Percentiles rank a stretch among this genome's conserved stretches.
These are phyloP conservation scores for Coenobita brevimanus DNA, from an alignment of 1,140 invertebrate species.

Conservation along the genomic window DNA sequence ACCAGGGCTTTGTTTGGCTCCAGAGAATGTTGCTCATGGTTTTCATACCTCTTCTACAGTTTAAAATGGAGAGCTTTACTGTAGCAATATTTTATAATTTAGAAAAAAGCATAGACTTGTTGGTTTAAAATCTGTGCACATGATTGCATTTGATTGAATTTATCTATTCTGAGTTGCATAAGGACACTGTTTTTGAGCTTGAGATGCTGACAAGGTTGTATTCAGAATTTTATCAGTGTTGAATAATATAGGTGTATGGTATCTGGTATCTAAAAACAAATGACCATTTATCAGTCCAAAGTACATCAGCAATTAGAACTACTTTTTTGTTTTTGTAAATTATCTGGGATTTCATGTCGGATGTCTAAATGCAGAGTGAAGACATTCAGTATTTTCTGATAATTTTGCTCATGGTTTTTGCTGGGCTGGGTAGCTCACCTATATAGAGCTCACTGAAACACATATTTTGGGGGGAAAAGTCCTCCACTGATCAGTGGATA, in stretches of 20 bases:
- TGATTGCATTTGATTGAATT: no score
- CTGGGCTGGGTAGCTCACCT: conserved; percentile 57
- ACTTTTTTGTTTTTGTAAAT: background rate
- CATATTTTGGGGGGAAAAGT: conserved; percentile 49
- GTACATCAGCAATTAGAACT: background rate
- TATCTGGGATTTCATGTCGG: background rate
- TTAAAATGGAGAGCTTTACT: conserved; percentile 10
- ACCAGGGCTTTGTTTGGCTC: conserved; percentile 42
- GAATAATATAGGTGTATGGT: no score
- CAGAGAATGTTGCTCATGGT: conserved; percentile 29
- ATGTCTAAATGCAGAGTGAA: background rate
- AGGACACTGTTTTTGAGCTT: no score
- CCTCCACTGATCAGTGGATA: conserved; percentile 54
- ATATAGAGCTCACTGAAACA: conserved; percentile 62
- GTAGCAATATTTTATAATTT: conserved; percentile 47
- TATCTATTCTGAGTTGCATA: no score
- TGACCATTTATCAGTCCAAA: no score
- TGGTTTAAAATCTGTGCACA: no score
- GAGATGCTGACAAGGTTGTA: no score
- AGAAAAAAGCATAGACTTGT: no score
- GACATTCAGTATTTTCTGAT: conserved; percentile 27
- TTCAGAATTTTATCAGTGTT: no score
- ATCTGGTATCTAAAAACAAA: no score
- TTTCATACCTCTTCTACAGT: conserved; percentile 15
- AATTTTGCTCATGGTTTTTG: conserved; percentile 48